phyloP scores from a whole-genome alignment of 2,888 invertebrate species.

The Limnephilus lunatus region DNA sequence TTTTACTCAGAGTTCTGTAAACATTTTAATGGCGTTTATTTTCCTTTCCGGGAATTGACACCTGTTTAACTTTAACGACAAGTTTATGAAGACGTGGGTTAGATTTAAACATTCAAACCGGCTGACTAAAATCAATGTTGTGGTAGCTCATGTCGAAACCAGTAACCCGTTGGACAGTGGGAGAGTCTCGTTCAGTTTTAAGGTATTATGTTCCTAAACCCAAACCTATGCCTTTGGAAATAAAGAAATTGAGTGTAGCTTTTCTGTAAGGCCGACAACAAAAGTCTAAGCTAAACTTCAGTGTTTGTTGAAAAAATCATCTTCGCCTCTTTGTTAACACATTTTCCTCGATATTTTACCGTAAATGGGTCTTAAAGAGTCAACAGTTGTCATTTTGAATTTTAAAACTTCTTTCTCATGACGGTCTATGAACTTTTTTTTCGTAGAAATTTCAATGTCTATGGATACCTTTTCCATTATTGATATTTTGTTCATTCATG shows the following conservation, averaged over 20 bases:
- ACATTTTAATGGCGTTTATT: neutral
- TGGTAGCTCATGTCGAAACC: conserved; percentile 2
- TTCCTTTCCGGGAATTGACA: neutral
- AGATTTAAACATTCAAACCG: neutral
- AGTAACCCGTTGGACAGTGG: neutral
- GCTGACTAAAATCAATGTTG: neutral
- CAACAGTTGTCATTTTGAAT: neutral
- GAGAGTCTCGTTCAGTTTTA: neutral
- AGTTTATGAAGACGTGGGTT: neutral
- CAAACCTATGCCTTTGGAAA: neutral
- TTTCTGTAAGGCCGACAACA: neutral
- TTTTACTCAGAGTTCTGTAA: neutral
- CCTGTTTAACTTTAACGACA: neutral
- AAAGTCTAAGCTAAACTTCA: neutral
- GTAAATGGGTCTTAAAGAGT: neutral
- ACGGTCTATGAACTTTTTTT: neutral
- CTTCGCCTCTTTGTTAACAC: neutral
- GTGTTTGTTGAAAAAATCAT: neutral
- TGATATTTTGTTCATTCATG: neutral
- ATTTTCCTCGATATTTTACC: neutral
- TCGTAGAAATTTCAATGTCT: neutral
- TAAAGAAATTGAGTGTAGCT: neutral
- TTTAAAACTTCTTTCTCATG: neutral
- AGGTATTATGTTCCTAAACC: neutral
- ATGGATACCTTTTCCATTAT: neutral